Conservation (phyloP, 1,140 invertebrate genomes). For the Drosophila prosaltans region DNA sequence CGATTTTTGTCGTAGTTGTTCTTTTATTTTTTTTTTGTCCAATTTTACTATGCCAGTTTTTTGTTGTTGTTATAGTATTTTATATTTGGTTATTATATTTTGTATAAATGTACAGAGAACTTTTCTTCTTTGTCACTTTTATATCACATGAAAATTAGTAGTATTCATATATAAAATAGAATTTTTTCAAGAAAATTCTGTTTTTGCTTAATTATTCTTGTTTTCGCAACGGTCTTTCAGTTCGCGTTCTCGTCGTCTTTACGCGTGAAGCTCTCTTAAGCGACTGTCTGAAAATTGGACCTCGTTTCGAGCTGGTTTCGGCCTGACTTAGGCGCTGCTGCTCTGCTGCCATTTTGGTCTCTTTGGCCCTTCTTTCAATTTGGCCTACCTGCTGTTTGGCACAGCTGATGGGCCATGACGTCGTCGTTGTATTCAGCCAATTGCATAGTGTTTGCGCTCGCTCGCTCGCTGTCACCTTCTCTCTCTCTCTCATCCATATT, state of each 20-base stretch:
- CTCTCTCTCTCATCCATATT: slow-evolving; percentile 4
- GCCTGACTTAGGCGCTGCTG: slow-evolving; percentile 14
- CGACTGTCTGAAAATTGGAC: slow-evolving; percentile 50
- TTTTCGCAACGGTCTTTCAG: neutral
- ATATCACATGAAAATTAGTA: slow-evolving; percentile 16
- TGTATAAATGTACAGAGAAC: slow-evolving; percentile 1
- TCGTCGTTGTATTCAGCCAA: slow-evolving; percentile 69
- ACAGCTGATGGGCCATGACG: slow-evolving; percentile 72
- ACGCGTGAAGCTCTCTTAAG: slow-evolving; percentile 66
- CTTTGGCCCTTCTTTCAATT: slow-evolving; percentile 4
- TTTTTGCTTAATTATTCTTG: slow-evolving; percentile 20
- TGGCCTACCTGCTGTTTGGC: slow-evolving; percentile 65
- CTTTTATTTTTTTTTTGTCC: slow-evolving; percentile 10
- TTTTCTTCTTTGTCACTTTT: slow-evolving; percentile 16
- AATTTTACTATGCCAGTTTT: neutral
- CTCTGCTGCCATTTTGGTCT: slow-evolving; percentile 17
- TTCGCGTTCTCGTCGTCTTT: slow-evolving; percentile 34
- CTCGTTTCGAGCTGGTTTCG: slow-evolving; percentile 3
- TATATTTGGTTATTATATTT: neutral
- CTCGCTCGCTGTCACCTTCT: neutral
- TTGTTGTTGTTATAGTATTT: slow-evolving; percentile 18
- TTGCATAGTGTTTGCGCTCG: slow-evolving; percentile 57
- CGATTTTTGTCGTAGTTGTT: slow-evolving; percentile 33
- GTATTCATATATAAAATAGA: neutral
- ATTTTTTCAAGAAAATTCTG: slow-evolving; percentile 4